phyloP scores from a whole-genome alignment of 2,888 invertebrate genomes.

The Drosophila subsilvestris region DNA sequence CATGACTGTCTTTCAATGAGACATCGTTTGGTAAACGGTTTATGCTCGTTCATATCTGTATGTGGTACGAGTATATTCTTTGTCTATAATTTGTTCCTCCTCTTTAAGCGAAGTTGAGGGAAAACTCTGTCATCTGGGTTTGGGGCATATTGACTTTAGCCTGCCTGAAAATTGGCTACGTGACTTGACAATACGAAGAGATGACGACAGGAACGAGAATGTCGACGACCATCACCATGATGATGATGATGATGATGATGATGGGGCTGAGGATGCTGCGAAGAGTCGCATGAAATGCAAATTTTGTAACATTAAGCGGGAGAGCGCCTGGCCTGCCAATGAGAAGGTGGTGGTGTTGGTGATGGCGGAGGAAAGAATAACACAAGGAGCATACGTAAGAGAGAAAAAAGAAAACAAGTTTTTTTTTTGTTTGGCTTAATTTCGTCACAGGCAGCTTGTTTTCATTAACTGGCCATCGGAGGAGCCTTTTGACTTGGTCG shows the following conservation, averaged over 20 bases:
- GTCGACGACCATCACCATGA: constrained; percentile 16
- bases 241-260: constrained; percentile 24
- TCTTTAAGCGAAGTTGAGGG: constrained; percentile 13
- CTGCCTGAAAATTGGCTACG: constrained; percentile 73
- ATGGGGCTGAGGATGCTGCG: constrained; percentile 3
- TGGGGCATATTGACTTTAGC: constrained; percentile 72
- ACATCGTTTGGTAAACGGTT: constrained; percentile 11
- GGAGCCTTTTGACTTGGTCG: constrained; percentile 37
- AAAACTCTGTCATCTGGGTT: constrained; percentile 34
- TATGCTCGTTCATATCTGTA: constrained; percentile 2
- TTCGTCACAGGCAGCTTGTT: constrained; percentile 73
- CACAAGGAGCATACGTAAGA: constrained; percentile 9
- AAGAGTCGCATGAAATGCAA: constrained; percentile 73
- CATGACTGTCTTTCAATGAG: neutral
- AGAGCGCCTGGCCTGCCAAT: neutral
- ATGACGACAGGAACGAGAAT: constrained; percentile 20
- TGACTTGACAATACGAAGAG: constrained; percentile 73
- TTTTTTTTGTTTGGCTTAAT: constrained; percentile 52
- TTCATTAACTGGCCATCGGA: constrained; percentile 76
- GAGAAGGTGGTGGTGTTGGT: neutral
- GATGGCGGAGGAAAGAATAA: constrained; percentile 6
- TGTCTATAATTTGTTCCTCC: constrained; percentile 7
- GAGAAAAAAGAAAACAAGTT: constrained; percentile 29
- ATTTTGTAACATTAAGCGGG: constrained; percentile 71
- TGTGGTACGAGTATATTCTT: constrained; percentile 10